Evolutionary conservation across 2,888 invertebrate species (phyloP), one percentile per base, ranked within the genome.

Genomic region (Drosophila testacea): DNA sequence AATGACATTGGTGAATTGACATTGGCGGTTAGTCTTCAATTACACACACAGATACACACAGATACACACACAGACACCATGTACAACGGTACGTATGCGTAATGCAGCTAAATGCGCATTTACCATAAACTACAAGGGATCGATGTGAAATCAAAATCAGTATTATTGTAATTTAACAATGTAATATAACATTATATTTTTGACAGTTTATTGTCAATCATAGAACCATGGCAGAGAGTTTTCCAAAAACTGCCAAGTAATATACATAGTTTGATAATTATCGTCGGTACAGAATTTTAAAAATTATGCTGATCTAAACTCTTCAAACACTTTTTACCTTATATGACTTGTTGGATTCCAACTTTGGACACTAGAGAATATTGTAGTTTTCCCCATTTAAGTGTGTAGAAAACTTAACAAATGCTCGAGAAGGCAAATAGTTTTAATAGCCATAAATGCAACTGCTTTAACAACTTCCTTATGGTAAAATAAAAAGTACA

Each of bases 21-120:
- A 76, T 88, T 82, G 82, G 82, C 88, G 88, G 82, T 85, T 68
- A 10, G 69, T 44, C 61, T 82, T 50, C 44, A 44, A 41, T 82
- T 82, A 69, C 83, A 75, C 42, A 9, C 10, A 38, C 28, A 16
- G 16, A 16, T 16, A 16, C 22, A 22, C 22, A 22, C 22, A 22
- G 22, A 22, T 2, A 22, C 1, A 22, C 22, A 22, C 1, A 22
- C 22, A 22, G 22, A 22, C 22, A 22, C 22, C 22, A 22, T 42
- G n/a, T 7, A 44, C 34, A 34, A 69, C 39, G 41, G 36, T 32
- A 34, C 39, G 63, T 77, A 48, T 73, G 67, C 63, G 61, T 74
- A 42, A 51, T 69, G 51, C 63, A 30, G 36, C 42, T n/a, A 69
- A 67, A 65, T 77, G 81, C 69, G 86, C 83, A 79, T 47, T 67